Conservation (phyloP, 2,888 invertebrate genomes). For the Tachina lurida region DNA sequence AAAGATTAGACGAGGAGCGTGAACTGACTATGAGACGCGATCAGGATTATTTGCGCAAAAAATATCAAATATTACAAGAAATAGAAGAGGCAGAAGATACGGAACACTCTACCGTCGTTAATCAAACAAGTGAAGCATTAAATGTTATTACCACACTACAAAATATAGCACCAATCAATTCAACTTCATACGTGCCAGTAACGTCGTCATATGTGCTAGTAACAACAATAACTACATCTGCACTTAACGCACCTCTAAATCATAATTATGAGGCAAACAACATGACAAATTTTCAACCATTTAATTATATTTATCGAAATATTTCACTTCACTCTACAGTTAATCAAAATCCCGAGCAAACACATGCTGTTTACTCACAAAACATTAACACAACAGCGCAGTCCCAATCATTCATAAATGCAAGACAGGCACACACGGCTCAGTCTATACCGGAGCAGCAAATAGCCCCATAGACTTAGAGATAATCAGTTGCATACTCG, state of each 20-base stretch:
- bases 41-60: constrained; percentile 39
- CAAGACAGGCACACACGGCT: neutral
- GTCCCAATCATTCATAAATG: constrained; percentile 25
- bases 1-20: constrained; percentile 48
- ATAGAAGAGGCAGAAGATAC: constrained; percentile 20
- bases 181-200: neutral
- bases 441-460: neutral
- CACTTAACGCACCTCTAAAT: constrained; percentile 1
- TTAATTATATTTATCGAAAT: constrained; percentile 31
- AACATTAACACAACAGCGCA: constrained; percentile 14
- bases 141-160: neutral
- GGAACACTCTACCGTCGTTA: neutral
- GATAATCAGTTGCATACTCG: constrained; percentile 33
- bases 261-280: constrained; percentile 6
- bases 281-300: neutral
- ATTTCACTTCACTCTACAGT: constrained; percentile 4
- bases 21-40: constrained; percentile 36
- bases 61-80: constrained; percentile 51
- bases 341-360: constrained; percentile 13
- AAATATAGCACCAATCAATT: neutral
- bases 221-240: neutral
- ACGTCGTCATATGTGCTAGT: neutral
- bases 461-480: neutral
- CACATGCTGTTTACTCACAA: neutral
- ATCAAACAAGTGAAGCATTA: too few relatives aligned